Base-by-base conservation (phyloP, 1,140 invertebrate species). In the Drosophila rufa region DNA sequence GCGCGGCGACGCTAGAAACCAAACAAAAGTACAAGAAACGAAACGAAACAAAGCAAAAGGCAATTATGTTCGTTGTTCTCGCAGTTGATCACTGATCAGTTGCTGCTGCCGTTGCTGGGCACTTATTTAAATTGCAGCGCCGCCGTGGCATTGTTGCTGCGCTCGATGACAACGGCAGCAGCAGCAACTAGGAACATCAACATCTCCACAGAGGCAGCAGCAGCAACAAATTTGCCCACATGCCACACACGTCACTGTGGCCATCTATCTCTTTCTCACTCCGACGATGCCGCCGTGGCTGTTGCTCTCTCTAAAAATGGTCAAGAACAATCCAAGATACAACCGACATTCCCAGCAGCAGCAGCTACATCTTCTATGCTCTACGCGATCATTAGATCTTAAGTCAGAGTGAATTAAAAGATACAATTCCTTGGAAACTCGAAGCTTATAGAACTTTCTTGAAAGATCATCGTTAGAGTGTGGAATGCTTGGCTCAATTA, bases 101-200 rank as follows among this genome's bases (percentile, higher is more conserved):
- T 42, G 36, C n/a, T 22, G 36, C 11, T 22, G 36, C 36, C 75
- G 77, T 65, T 75, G 75, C 58, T 58, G 60, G 68, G 68, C 84
- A 87, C 82, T 86, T 86, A 86, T 86, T 86, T 86, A 86, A 83
- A 87, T 87, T 89, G 84, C 73, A 51, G 75, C 70, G 47, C 64
- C 56, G 79, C 50, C 64, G 17, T 55, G 38, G 67, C 68, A 86
- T 75, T 75, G 82, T 66, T 81, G 77, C 68, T 55, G 57, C 60
- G 48, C 55, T 48, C 47, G 45, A 42, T 50, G 38, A 59, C 58
- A 73, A 61, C 64, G 62, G 40, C 65, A 68, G 38, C 68, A 50
- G 58, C 73, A 70, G 43, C 47, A 36, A 36, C 33, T 11, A 46
- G 25, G 53, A n/a, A 9, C 75, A 51, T 47, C 60, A 62, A 27